Evolutionary conservation across 2,797 vertebrate species (phyloP), one percentile per base, ranked within the genome.

Genomic region (Eulemur albifrons): DNA sequence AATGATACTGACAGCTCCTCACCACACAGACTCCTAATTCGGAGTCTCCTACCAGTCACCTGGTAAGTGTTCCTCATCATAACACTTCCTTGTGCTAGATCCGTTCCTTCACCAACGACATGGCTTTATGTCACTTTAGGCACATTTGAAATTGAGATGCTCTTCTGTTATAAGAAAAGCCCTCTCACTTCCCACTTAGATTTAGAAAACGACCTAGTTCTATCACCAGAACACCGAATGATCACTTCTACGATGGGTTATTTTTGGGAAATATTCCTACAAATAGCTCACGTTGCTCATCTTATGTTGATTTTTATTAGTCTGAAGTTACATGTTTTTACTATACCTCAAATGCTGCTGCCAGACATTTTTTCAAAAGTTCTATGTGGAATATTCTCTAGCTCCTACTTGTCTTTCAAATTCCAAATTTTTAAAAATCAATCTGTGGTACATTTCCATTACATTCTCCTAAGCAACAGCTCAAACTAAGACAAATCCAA

Each of bases 21-120:
- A 4, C 2, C 4, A 0, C 21, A 6, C 1, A 4, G 0, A 21
- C 32, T n/a, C 61, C 45, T 27, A 32, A 17, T 25, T 8, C 21
- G 17, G 45, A 23, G 40, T 18, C 77, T 40, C 25, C 40, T 48
- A 7, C 1, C 0, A 3, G 30, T 15, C 57, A 7, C 43, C 35
- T 2, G 21, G 32, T 17, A 32, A 32, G 32, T 14, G 13, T n/a
- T 57, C 43, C 9, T 40, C 63, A 7, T 67, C 7, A 5, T 9
- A 20, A 6, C 2, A 10, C 30, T 73, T 67, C 3, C 2, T 23
- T 6, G 40, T 5, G 23, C 17, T 25, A 12, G 8, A 5, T 32
- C 65, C 32, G 18, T 13, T 18, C 57, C n/a, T 3, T 0, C 1
- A 45, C 12, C 45, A 45, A 57, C 27, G 14, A 7, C 13, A 38